Evolutionary conservation across 1,140 invertebrate species (phyloP).

Genomic region (Oppia nitens): DNA sequence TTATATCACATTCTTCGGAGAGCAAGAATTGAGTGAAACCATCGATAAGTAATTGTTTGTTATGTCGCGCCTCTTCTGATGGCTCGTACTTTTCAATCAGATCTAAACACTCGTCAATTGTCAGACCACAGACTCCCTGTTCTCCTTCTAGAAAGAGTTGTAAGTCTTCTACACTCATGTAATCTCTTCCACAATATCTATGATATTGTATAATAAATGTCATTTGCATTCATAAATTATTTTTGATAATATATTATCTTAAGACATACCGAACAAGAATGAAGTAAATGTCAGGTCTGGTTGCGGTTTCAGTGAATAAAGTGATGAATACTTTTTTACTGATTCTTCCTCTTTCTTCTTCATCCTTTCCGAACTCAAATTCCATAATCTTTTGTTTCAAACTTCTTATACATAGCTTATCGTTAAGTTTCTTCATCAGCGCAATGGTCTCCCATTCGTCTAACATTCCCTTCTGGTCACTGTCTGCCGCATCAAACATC

Average conservation of each 20-base stretch:
- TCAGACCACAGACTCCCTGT: conserved; percentile 40
- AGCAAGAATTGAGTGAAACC: conserved; percentile 42
- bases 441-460: conserved; percentile 36
- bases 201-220: conserved; percentile 16
- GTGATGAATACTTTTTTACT: conserved; percentile 39
- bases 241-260: neutral
- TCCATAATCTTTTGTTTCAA: conserved; percentile 40
- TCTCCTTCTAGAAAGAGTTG: conserved; percentile 44
- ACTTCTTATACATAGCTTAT: conserved; percentile 31
- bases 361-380: conserved; percentile 30
- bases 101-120: conserved; percentile 34
- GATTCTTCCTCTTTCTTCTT: conserved; percentile 34
- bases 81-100: conserved; percentile 42
- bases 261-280: conserved; percentile 37
- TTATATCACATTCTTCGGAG: conserved; percentile 40
- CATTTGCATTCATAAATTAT: neutral
- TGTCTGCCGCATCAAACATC: conserved; percentile 36
- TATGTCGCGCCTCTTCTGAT: conserved; percentile 35
- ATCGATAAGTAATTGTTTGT: conserved; percentile 40
- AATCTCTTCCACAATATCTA: conserved; percentile 46
- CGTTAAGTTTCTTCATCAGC: conserved; percentile 37
- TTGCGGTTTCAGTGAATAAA: conserved; percentile 44
- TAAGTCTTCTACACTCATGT: conserved; percentile 40
- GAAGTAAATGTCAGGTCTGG: conserved; percentile 45
- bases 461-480: conserved; percentile 32